Percentiles rank a stretch among this genome's conserved stretches.
Conservation (phyloP, 2,797 vertebrate species). For the Thaleichthys pacificus region DNA sequence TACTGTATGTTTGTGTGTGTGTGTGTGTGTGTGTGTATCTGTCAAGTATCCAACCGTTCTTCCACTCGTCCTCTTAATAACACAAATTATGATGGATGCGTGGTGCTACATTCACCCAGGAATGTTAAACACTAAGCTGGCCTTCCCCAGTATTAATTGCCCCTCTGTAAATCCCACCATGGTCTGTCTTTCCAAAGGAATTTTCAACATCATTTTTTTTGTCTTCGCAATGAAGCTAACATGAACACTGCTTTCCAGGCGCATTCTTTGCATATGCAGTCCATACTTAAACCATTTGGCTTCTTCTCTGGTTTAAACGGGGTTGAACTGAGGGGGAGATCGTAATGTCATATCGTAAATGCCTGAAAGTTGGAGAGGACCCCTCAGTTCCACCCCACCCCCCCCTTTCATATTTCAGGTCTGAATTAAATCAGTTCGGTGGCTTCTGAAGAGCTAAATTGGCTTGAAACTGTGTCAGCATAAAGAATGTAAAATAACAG, state of each 20-base stretch:
- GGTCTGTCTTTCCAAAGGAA: slow-evolving; percentile 37
- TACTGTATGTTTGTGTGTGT: too few relatives aligned
- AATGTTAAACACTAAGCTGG: slow-evolving; percentile 50
- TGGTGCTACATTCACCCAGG: slow-evolving; percentile 29
- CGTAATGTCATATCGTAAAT: slow-evolving; percentile 11
- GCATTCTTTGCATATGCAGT: slow-evolving; percentile 28
- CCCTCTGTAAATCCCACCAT: slow-evolving; percentile 43
- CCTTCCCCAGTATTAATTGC: slow-evolving; percentile 36
- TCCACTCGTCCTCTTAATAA: slow-evolving; percentile 48
- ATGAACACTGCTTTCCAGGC: slow-evolving; percentile 25
- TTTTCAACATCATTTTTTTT: slow-evolving; percentile 36
- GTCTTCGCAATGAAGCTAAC: slow-evolving; percentile 37
- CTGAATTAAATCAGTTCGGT: slow-evolving; percentile 56
- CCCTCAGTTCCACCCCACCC: slow-evolving; percentile 22
- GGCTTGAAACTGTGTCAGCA: slow-evolving; percentile 64
- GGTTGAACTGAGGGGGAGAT: slow-evolving; percentile 44
- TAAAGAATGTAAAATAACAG: slow-evolving; percentile 60
- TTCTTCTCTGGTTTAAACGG: slow-evolving; percentile 40
- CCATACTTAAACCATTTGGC: slow-evolving; percentile 36
- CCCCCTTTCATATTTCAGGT: slow-evolving; percentile 45
- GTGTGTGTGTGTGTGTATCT: too few relatives aligned
- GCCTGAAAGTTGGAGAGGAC: slow-evolving; percentile 45
- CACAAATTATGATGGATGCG: slow-evolving; percentile 54
- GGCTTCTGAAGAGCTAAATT: slow-evolving; percentile 57
- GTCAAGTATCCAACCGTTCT: slow-evolving; percentile 15